These are phyloP conservation scores for Zoroaster sp. DNA, from an alignment of 53 echinoderm and acorn worm genomes.

Conservation along the genomic window DNA sequence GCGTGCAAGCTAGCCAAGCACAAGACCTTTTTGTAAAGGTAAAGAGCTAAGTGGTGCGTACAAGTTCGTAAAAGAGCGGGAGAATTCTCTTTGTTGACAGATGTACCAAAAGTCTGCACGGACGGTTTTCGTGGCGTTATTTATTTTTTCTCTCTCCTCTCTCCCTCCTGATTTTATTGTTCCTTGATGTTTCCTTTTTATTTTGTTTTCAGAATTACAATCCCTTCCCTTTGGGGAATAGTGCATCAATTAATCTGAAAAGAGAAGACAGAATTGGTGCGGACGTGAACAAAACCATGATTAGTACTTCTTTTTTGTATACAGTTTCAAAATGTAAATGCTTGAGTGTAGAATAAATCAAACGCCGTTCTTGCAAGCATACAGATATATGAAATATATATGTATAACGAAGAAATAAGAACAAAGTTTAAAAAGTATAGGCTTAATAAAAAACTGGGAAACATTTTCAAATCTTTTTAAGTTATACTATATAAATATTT, in stretches of 20 bases:
- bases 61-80: constrained; percentile 9
- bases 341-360: background rate
- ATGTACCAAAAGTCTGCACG: background rate
- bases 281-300: background rate
- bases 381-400: no score
- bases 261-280: background rate
- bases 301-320: background rate
- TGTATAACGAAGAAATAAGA: no score
- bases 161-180: background rate
- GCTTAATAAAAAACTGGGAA: no score
- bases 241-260: constrained; percentile 11
- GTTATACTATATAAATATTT: no score
- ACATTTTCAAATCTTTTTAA: no score
- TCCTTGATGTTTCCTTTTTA: background rate
- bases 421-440: no score
- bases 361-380: no score
- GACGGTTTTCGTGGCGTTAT: background rate
- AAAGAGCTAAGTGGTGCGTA: constrained; percentile 17
- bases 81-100: constrained; percentile 32
- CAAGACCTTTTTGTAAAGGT: background rate
- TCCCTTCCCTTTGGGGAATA: background rate
- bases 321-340: background rate
- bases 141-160: background rate
- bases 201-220: background rate
- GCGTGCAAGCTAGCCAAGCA: background rate